Evolutionary conservation across 1,140 invertebrate species (phyloP), one percentile per base, ranked within the genome.

Genomic region (Ostrea edulis): DNA sequence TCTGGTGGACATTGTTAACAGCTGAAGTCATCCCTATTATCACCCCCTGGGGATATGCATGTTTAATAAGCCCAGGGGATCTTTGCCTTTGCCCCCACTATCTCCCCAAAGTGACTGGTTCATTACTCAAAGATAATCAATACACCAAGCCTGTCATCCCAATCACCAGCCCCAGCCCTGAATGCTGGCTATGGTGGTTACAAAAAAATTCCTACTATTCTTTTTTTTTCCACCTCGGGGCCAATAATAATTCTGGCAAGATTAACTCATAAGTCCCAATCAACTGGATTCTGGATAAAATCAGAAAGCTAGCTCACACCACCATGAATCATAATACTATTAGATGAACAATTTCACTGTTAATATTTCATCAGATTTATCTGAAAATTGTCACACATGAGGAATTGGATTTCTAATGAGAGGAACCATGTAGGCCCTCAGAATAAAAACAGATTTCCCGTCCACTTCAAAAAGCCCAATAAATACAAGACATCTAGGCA

Each of bases 401-500:
- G 25, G 68, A 77, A 77, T 77, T 77, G 68, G 25, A 77, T 77
- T 77, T 35, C 68, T 77, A 77, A 77, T 77, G 68, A 77, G 68
- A 77, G 29, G 68, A 77, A 77, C 68, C 68, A 77, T 77, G 68
- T 25, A 77, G 68, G 68, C 68, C 68, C 22, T 77, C 68, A 77
- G 29, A 77, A 77, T 29, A 77, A 77, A 35, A 77, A 35, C 68
- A 25, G 29, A 14, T 77, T 77, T 77, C 68, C 68, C 68, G 29
- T 77, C 68, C 68, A 77, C 68, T 77, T 77, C 68, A 77, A 77
- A 77, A 77, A 77, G 68, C 68, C 68, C 68, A 77, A 77, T 77
- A 77, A 77, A 77, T 77, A 77, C 68, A 77, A 77, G 68, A 77
- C 68, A 77, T 77, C 68, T 77, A 77, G 68, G 68, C 68, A 77